A percentile compares a stretch with the other conserved stretches of the same genome.
These are phyloP conservation scores for Drosophila saltans DNA, from an alignment of 1,140 invertebrate genomes.

Conservation along the genomic window DNA sequence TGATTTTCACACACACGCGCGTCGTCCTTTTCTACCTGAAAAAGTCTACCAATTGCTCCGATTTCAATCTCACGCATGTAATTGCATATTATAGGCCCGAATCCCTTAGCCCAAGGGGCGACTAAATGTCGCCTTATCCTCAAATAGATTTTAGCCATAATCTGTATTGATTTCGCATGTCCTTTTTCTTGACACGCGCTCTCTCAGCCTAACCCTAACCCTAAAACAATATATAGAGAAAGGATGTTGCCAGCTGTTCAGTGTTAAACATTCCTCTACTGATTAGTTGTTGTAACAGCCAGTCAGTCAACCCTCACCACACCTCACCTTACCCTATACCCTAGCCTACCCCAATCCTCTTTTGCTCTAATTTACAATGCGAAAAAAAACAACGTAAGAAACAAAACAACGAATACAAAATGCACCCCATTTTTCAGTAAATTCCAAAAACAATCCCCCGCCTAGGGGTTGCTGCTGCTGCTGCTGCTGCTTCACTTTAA, in stretches of 20 bases:
- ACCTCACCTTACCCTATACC: constrained; percentile 10
- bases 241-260: constrained; percentile 58
- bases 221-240: too few species aligned
- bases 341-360: constrained; percentile 1
- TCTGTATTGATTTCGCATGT: constrained; percentile 61
- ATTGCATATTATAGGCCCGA: constrained; percentile 63
- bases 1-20: constrained; percentile 69
- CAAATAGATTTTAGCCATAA: constrained; percentile 41
- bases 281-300: constrained; percentile 62
- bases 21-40: constrained; percentile 24
- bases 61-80: constrained; percentile 75
- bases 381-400: constrained; percentile 26
- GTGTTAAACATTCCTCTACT: constrained; percentile 42
- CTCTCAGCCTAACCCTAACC: constrained; percentile 8
- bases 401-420: constrained; percentile 25
- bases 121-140: constrained; percentile 46
- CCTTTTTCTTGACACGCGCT: constrained; percentile 18
- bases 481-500: constrained; percentile 66
- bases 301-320: constrained; percentile 30
- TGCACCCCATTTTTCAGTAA: constrained; percentile 57
- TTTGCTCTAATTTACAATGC: constrained; percentile 65
- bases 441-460: constrained; percentile 32
- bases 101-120: constrained; percentile 26
- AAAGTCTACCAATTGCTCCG: constrained; percentile 37
- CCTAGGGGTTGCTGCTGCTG: constrained; percentile 57